A percentile compares a stretch with the other conserved stretches of the same genome.
Evolutionary conservation across 2,797 vertebrate species (phyloP).

Genomic region (Trematomus bernacchii): DNA sequence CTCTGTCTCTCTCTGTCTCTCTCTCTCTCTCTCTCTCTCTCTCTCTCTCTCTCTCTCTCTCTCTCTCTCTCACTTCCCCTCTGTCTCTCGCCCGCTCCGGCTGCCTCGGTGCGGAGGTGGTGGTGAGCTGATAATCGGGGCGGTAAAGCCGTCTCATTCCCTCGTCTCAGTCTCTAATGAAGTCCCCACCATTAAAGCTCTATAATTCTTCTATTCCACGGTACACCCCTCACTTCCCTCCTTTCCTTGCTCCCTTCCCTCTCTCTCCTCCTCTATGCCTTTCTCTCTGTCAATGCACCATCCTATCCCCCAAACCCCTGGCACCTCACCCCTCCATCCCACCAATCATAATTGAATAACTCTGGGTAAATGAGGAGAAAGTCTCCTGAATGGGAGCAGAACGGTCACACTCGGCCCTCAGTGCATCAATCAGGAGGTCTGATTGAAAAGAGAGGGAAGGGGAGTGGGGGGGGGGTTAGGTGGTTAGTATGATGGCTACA

Average conservation of each 20-base stretch:
- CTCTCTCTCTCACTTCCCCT: slow-evolving; percentile 25
- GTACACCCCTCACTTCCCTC: background rate
- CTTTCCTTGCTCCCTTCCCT: background rate
- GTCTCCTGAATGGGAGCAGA: slow-evolving; percentile 78
- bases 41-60: background rate
- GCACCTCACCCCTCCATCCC: slow-evolving; percentile 45
- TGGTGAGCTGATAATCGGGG: slow-evolving; percentile 76
- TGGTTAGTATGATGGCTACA: slow-evolving; percentile 59
- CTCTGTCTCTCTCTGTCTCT: background rate
- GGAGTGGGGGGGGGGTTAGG: background rate
- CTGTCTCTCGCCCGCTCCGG: slow-evolving; percentile 20
- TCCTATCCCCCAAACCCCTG: slow-evolving; percentile 32
- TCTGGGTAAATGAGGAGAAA: slow-evolving; percentile 76
- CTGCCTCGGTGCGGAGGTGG: slow-evolving; percentile 61
- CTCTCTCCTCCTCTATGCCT: slow-evolving; percentile 5
- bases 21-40: background rate
- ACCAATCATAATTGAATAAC: slow-evolving; percentile 82
- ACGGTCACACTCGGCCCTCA: slow-evolving; percentile 74
- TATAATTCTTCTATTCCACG: slow-evolving; percentile 76
- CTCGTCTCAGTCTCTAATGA: slow-evolving; percentile 81
- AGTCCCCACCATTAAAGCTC: slow-evolving; percentile 79
- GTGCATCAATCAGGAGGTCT: slow-evolving; percentile 78
- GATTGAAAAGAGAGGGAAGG: slow-evolving; percentile 69
- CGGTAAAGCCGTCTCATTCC: slow-evolving; percentile 79
- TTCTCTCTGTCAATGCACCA: slow-evolving; percentile 41